Evolutionary conservation across 2,797 vertebrate genomes (phyloP).

Genomic region (Fringilla coelebs): DNA sequence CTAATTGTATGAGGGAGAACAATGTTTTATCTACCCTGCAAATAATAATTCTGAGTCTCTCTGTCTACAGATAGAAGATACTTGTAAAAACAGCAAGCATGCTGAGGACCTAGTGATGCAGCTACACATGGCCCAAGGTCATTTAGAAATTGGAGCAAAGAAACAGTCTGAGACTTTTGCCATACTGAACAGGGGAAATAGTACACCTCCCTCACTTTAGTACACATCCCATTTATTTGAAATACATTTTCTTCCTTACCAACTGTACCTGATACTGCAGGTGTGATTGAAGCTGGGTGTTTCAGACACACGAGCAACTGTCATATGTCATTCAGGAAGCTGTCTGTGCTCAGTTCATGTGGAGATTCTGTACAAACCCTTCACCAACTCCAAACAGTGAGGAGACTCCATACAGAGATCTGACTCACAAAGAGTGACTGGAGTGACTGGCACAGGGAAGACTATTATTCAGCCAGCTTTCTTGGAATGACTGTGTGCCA

Average conservation of each 20-base stretch:
- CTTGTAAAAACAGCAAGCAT: not conserved
- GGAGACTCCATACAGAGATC: not conserved
- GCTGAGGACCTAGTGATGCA: not conserved
- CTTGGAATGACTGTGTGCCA: not conserved
- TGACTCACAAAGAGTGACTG: not conserved
- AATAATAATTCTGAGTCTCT: not conserved
- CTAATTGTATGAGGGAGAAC: not conserved
- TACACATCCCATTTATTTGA: not conserved
- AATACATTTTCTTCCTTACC: not conserved
- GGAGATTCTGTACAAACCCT: not conserved
- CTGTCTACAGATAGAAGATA: not conserved
- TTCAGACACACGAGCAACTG: not conserved
- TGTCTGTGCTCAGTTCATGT: not conserved
- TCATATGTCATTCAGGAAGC: not conserved
- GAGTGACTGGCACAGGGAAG: not conserved
- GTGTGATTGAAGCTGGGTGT: not conserved
- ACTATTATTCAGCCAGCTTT: not conserved
- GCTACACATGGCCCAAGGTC: not conserved
- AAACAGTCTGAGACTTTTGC: not conserved
- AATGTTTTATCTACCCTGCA: not conserved
- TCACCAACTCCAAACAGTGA: not conserved
- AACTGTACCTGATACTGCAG: not conserved
- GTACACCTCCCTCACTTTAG: not conserved
- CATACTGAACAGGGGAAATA: not conserved
- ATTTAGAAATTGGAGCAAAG: not conserved